Evolutionary conservation across 2,888 invertebrate species (phyloP).

Genomic region (Calameuta filiformis): DNA sequence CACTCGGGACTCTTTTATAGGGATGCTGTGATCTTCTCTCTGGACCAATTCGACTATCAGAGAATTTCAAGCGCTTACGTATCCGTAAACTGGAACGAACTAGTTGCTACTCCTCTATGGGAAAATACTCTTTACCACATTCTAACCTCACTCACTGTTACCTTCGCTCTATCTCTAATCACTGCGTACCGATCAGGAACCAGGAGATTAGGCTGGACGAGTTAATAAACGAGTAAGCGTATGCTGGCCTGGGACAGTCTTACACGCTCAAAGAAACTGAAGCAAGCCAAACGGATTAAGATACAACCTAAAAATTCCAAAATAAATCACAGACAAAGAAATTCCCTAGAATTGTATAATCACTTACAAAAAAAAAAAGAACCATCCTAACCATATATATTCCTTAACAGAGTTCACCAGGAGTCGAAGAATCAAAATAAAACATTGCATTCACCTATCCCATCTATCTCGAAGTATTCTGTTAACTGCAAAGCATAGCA

Average conservation of each 20-base stretch:
- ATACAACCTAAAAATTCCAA: neutral
- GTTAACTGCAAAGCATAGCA: neutral
- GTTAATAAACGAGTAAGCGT: neutral
- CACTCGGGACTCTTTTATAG: neutral
- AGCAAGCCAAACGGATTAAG: neutral
- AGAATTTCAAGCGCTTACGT: neutral
- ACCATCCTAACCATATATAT: neutral
- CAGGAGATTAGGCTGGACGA: neutral
- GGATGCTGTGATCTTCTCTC: neutral
- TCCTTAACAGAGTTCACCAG: constrained; percentile 10
- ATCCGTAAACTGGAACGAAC: neutral
- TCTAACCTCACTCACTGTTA: neutral
- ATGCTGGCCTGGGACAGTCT: neutral
- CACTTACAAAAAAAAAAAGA: neutral
- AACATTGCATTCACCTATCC: neutral
- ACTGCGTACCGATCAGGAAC: neutral
- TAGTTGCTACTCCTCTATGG: neutral
- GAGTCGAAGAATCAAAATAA: constrained; percentile 19
- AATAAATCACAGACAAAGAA: neutral
- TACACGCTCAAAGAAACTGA: neutral
- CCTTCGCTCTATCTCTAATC: neutral
- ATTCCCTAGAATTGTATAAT: neutral
- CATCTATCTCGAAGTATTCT: neutral
- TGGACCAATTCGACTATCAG: neutral
- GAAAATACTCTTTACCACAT: neutral